Evolutionary conservation across 2,113 vertebrate species (phyloP), one percentile per base, ranked within the genome.

Genomic region (Ranitomeya imitator): DNA sequence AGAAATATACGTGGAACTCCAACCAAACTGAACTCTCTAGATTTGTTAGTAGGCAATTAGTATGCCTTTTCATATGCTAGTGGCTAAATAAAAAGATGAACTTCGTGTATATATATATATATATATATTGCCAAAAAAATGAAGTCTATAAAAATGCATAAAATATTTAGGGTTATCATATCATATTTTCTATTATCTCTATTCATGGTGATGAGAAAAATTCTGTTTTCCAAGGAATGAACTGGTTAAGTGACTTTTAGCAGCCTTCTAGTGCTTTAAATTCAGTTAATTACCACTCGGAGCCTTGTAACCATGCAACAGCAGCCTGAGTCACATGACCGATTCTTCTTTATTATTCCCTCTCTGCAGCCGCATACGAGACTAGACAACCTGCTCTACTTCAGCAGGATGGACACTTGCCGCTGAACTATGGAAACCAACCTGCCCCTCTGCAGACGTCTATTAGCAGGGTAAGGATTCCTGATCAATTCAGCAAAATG

Each of bases 391-490:
- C 94, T 65, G 26, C 82, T 65, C 87, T 89, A 85, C 92, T 92
- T 89, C 94, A 94, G 90, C 93, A 94, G 82, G 97, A 97, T 91
- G 96, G 95, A 91, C 88, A 93, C 57, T 95, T 96, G 1, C 93
- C 95, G 60, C 93, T 94, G 88, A 95, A 91, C 90, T 95, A 96
- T n/a, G 93, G 94, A 85, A 55, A 91, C 91, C 96, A 96, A 91
- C 89, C 94, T 74, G 63, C 91, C 18, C 90, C 93, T 15, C 90
- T 94, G 52, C 94, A 93, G 90, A 93, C 95, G 55, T 90, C 95
- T 85, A 91, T 95, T 90, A 92, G 92, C 91, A 94, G 91, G 95
- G 98, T 99, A 95, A 94, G 89, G 83, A 85, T 79, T 67, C 76
- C 10, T 71, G 2, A 54, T 14, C 37, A 6, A 54, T 3, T 13